A percentile compares a stretch with the other conserved stretches of the same genome.
phyloP scores from a whole-genome alignment of 2,797 vertebrate genomes.

The Crax fasciolata region DNA sequence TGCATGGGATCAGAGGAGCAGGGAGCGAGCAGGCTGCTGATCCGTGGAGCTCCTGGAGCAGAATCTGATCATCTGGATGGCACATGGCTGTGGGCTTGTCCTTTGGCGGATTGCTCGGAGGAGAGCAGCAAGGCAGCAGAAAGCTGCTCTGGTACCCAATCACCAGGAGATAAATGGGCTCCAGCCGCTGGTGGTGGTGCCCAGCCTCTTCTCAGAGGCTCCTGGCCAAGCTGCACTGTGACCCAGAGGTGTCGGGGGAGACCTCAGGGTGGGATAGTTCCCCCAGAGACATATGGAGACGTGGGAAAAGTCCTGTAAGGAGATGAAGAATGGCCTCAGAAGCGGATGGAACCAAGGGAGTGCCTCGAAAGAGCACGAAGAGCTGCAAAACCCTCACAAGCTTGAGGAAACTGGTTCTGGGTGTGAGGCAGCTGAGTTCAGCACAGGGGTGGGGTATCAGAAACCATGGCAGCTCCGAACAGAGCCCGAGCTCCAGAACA shows the following conservation, averaged over 20 bases:
- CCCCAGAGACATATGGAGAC: neutral
- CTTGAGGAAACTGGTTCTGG: constrained; percentile 12
- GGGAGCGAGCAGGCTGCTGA: constrained; percentile 60
- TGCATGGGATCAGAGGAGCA: constrained; percentile 53
- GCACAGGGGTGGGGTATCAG: neutral
- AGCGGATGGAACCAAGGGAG: constrained; percentile 31
- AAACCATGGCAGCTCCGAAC: neutral
- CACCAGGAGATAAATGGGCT: neutral
- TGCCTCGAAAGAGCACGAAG: constrained; percentile 13
- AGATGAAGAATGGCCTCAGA: constrained; percentile 22
- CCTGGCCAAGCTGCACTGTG: neutral
- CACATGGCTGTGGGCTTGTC: constrained; percentile 48
- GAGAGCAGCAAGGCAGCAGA: constrained; percentile 36
- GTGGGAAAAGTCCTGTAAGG: neutral
- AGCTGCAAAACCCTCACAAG: constrained; percentile 63
- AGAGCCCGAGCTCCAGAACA: neutral
- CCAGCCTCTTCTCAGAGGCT: neutral
- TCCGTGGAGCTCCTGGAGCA: constrained; percentile 59
- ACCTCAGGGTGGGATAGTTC: neutral
- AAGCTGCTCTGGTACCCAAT: constrained; percentile 5
- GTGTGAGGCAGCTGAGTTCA: neutral
- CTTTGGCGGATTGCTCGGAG: constrained; percentile 43
- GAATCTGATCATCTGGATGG: constrained; percentile 63
- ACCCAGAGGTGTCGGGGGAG: neutral
- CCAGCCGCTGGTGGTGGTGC: neutral